These are phyloP conservation scores for Autographa gamma DNA, from an alignment of 2,888 invertebrate species.

Conservation along the genomic window DNA sequence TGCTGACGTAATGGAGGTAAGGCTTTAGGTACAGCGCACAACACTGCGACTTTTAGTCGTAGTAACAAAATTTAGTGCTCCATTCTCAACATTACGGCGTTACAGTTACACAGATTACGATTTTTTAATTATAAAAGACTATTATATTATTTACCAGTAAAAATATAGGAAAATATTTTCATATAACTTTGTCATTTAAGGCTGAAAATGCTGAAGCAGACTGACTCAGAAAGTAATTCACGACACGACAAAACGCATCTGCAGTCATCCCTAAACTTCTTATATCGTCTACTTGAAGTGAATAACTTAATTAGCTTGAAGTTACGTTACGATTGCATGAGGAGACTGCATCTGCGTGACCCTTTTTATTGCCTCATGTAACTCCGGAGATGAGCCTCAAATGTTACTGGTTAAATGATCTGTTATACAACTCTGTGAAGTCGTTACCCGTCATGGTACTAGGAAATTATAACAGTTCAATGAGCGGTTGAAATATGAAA, in stretches of 20 bases:
- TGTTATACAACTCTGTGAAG: slow-evolving; percentile 12
- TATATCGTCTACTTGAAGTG: neutral
- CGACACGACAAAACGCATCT: neutral
- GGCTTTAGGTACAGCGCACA: slow-evolving; percentile 23
- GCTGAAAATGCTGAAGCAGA: too few relatives aligned
- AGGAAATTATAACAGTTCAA: neutral
- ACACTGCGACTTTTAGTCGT: slow-evolving; percentile 18
- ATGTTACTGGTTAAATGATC: slow-evolving; percentile 8
- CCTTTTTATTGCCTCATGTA: slow-evolving; percentile 17
- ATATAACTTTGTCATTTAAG: too few relatives aligned
- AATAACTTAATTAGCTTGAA: slow-evolving; percentile 3
- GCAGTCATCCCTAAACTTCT: neutral
- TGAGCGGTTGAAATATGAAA: neutral
- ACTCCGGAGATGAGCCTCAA: slow-evolving; percentile 3
- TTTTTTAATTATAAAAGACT: too few relatives aligned
- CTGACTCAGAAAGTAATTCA: too few relatives aligned
- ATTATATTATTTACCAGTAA: too few relatives aligned
- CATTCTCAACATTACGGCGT: too few relatives aligned
- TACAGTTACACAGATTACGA: too few relatives aligned
- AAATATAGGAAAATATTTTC: too few relatives aligned
- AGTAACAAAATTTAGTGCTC: neutral
- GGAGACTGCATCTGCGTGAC: neutral
- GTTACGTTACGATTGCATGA: neutral
- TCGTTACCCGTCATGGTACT: neutral
- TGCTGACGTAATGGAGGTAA: slow-evolving; percentile 22